These are phyloP conservation scores for Mycogona germanica DNA, from an alignment of 2,888 invertebrate genomes.

Conservation along the genomic window DNA sequence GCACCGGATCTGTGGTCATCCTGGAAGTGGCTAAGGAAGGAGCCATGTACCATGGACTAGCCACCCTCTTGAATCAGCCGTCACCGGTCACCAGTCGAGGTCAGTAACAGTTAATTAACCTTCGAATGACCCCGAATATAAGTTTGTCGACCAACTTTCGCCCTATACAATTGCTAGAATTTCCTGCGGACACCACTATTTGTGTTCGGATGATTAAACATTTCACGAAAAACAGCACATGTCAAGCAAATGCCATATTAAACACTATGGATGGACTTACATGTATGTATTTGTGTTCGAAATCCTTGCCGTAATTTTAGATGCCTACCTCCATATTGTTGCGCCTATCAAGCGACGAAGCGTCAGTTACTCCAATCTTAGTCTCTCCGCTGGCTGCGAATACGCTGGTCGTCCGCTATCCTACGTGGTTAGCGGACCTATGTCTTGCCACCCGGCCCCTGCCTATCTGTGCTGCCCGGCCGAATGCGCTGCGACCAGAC, in stretches of 20 bases:
- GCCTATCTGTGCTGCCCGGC: conserved; percentile 1
- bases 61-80: conserved; percentile 81
- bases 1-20: conserved; percentile 85
- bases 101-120: too few relatives aligned
- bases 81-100: conserved; percentile 67
- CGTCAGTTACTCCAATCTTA: neutral
- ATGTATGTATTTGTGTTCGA: neutral
- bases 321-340: neutral
- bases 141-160: too few relatives aligned
- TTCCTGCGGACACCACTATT: too few relatives aligned
- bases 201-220: too few relatives aligned
- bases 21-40: conserved; percentile 96
- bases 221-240: too few relatives aligned
- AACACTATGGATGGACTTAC: too few relatives aligned
- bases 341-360: neutral
- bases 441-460: neutral
- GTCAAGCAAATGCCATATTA: too few relatives aligned
- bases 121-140: too few relatives aligned
- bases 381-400: neutral
- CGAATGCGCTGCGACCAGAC: conserved; percentile 12
- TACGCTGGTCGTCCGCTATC: neutral
- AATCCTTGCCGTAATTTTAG: neutral
- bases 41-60: conserved; percentile 91
- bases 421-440: neutral
- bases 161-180: too few relatives aligned